Base-by-base conservation (phyloP, 2,888 invertebrate genomes). In the Philereme transversata region DNA sequence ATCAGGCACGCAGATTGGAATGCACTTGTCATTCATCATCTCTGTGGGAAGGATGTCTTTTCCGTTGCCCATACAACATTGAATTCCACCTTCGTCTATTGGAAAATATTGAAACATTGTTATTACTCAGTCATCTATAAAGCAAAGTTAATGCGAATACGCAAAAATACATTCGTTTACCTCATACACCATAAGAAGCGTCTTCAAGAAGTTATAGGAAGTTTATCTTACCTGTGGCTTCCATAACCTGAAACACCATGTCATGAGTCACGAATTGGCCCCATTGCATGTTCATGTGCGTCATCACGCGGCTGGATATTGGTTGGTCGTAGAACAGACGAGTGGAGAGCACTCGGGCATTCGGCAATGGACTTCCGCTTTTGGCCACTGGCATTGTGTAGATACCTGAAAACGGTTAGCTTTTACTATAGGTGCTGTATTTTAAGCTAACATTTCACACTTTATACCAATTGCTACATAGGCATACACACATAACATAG, bases 191-290 rank as follows among this genome's bases (percentile, higher is more conserved):
- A 3, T 38, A 38, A 3, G 38, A 8, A 8, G 38, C 3, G 22
- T 22, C 22, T 22, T 22, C 1, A 22, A 22, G 3, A 22, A 22
- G 22, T 22, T 22, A 22, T 22, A 22, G 22, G 22, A 22, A 22
- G 22, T 22, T 22, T 22, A 1, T 22, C 65, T 83, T 78, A 93
- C 93, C 90, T 50, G 91, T 90, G 44, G 84, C 84, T 75, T 95
- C 94, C 76, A 96, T 94, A 0, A 95, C 94, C 65, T 95, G 91
- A 51, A 90, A 93, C 2, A 95, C 87, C 67, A 96, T 79, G 71
- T 96, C 96, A 69, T 96, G 95, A 0, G 95, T 93, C 11, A 96
- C 76, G 73, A 96, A 95, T 77, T 96, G 95, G 0, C 95, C 95
- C 94, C 95, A 96, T 76, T 95, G 95, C 94, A 95, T 95, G 59